Evolutionary conservation across 2,888 invertebrate species (phyloP), one percentile per base, ranked within the genome.

Genomic region (Drosophila prolongata): DNA sequence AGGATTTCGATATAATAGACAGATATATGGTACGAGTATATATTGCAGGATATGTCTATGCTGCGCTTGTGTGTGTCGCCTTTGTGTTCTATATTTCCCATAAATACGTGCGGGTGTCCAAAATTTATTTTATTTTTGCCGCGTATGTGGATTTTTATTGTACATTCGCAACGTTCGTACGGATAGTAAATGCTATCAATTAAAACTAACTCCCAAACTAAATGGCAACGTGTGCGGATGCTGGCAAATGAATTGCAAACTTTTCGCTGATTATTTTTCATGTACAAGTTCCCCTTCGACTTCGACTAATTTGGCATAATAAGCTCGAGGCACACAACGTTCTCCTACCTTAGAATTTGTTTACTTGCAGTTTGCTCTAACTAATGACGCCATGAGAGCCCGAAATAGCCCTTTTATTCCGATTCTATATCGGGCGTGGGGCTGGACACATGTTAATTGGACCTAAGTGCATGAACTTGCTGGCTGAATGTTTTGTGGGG

Each of bases 261-360:
- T 66, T 66, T 54, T 49, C 46, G 34, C 53, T 35, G 53, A 66
- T 54, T 66, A 54, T 58, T 62, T 73, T 61, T 54, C 46, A 59
- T 73, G 59, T 66, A 66, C 66, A 59, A 50, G 50, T 64, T 38
- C 52, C 38, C 38, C n/a, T 30, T 53, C 42, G 43, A 71, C 47
- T 73, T 79, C 35, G 70, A 79, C 67, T 77, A 77, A 77, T 79
- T 85, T 81, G 73, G 72, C 73, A 77, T 79, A 85, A 83, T 81
- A 83, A 83, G 87, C 87, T 40, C 47, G 80, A 85, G 88, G 88
- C 86, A 86, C 80, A 62, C 72, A 66, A 71, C 49, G 62, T 68
- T 66, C 64, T 70, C 47, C 42, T 68, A 37, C 27, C 10, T 42
- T 24, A 49, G 46, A 40, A 56, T 50, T n/a, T 64, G 30, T 54